Evolutionary conservation across 2,888 invertebrate species (phyloP).

Genomic region (Tanypteryx hageni): DNA sequence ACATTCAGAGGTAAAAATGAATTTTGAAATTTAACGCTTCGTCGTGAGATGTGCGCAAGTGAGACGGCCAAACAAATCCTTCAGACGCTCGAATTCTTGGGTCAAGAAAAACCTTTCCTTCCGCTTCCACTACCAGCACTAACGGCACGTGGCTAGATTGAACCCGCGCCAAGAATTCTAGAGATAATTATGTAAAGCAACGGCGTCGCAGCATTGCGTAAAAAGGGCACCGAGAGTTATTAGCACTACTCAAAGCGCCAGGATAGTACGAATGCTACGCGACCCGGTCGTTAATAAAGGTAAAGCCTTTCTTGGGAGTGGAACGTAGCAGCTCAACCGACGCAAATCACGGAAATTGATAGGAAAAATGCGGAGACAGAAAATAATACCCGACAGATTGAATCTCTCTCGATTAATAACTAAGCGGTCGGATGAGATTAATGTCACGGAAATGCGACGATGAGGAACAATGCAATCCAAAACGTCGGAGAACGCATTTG

Average conservation of each 20-base stretch:
- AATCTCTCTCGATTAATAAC: background rate
- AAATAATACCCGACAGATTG: background rate
- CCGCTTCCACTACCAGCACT: background rate
- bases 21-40: no score
- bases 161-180: background rate
- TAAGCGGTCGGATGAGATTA: background rate
- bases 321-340: background rate
- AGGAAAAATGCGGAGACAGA: background rate
- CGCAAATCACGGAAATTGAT: background rate
- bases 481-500: background rate
- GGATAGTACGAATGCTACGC: background rate
- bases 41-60: no score
- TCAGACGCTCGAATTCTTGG: no score
- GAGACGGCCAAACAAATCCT: no score
- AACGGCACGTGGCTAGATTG: background rate
- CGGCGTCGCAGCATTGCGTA: background rate
- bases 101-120: no score
- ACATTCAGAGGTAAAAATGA: background rate
- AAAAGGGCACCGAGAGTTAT: background rate
- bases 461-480: background rate
- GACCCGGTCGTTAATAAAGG: background rate
- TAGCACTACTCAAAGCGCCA: background rate
- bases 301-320: background rate
- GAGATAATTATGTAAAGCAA: background rate
- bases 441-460: background rate